Evolutionary conservation across 2,888 invertebrate genomes (phyloP).

Genomic region (Leptopilina drosophilae): DNA sequence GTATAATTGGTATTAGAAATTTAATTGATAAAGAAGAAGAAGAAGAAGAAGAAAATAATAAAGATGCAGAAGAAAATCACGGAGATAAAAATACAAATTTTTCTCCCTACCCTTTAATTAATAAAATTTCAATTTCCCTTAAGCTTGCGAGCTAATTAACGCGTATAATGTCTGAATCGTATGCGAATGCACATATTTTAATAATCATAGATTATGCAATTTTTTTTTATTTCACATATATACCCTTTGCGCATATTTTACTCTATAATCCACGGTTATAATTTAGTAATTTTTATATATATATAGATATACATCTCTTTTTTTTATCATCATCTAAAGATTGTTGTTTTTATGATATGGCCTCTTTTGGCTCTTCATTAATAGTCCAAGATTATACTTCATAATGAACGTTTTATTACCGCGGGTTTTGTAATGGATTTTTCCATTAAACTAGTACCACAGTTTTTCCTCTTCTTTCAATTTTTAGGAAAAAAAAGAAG

Average conservation of each 20-base stretch:
- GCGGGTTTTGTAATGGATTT: neutral
- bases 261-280: neutral
- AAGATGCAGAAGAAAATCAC: too few relatives aligned
- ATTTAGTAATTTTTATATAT: neutral
- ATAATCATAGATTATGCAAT: neutral
- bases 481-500: too few relatives aligned
- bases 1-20: too few relatives aligned
- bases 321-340: constrained; percentile 1
- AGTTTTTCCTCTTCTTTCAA: too few relatives aligned
- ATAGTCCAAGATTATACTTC: constrained; percentile 6
- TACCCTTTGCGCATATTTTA: neutral
- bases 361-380: neutral
- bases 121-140: neutral
- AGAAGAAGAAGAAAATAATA: too few relatives aligned
- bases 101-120: neutral
- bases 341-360: neutral
- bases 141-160: neutral
- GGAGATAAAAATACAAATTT: neutral
- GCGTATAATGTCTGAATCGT: neutral
- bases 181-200: neutral
- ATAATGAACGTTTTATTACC: constrained; percentile 12
- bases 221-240: neutral
- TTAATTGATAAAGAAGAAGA: too few relatives aligned
- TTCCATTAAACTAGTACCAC: neutral
- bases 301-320: neutral